Base-by-base conservation (phyloP, 2,797 vertebrate species). In the Falco concolor region DNA sequence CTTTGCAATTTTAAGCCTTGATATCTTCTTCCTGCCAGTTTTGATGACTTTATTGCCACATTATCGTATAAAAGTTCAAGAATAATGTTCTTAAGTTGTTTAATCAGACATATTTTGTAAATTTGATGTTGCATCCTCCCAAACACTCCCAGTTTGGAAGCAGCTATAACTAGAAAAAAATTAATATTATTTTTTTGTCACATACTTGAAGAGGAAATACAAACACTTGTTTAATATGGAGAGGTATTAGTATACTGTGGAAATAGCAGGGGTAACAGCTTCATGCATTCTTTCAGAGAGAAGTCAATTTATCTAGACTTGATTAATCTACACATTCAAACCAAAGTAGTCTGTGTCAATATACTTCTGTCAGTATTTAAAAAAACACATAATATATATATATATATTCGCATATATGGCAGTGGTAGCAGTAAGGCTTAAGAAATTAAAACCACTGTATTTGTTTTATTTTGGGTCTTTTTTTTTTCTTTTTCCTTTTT, bases 1-100 rank as follows among this genome's bases (percentile, higher is more conserved):
- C 81, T 74, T 79, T 60, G 28, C 63, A 80, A 38, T 93, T 82
- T 84, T 82, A 89, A 82, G 54, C 67, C 60, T 78, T 67, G 57
- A 59, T 57, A 16, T 74, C 36, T 14, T 32, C 42, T 80, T 87
- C 32, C 30, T 87, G 54, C 30, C n/a, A 30, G 32, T 80, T 94
- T 95, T 82, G n/a, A 95, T 74, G n/a, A 84, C 85, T 94, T 82
- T 69, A 56, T 80, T 94, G 40, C 75, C 73, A 38, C 56, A 23
- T 93, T 91, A 61, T 64, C 57, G 7, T 36, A 32, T 53, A 70
- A n/a, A 49, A 80, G 30, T 70, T 80, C 14, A 72, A 84, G 44
- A 93, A 60, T 72, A 80, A 87, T 75, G 78, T 73, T 50, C 47
- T 52, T 73, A 84, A 56, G 50, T 40, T 10, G 6, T 45, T 95